Evolutionary conservation across 2,797 vertebrate genomes (phyloP), one percentile per base, ranked within the genome.

Genomic region (Acanthurus leucopareius): DNA sequence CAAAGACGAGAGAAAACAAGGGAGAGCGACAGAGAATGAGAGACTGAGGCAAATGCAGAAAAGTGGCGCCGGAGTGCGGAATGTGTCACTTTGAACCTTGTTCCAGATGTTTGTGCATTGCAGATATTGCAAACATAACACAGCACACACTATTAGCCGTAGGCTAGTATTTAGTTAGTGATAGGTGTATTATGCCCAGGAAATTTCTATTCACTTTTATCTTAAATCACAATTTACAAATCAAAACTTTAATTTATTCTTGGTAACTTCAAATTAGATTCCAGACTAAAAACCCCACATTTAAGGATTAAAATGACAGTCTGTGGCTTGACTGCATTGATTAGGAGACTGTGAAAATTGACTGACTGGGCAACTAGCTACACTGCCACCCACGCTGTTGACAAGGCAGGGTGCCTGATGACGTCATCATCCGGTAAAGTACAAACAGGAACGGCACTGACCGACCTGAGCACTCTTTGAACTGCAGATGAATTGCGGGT

Each of bases 401-500:
- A 92, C 89, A 82, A 87, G 87, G 51, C 90, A 83, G 69, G 73
- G 77, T 40, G 77, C 79, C 68, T 85, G 63, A 63, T 92, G 88
- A 93, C 84, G 87, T 79, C 85, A 88, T 70, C 71, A n/a, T 81
- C 82, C 60, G 71, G 85, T 83, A 65, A 89, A 90, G 81, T 86
- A 91, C 93, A 93, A 92, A 92, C 87, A 73, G 88, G 63, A 74
- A 76, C 44, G 56, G 81, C 86, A 85, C 87, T 79, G 90, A 83
- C 78, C 57, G 87, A 89, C 84, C 88, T 16, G 9, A 88, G 87
- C 80, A 86, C 83, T 86, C 89, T 92, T 90, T 94, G 93, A 94
- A 92, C 93, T 92, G 64, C 61, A 82, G 71, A 89, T 90, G 92
- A 92, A 92, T 91, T 90, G 86, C 82, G 17, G 70, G 83, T 90